Conservation (phyloP, 2,797 vertebrate species). For the Acanthurus lineatus region DNA sequence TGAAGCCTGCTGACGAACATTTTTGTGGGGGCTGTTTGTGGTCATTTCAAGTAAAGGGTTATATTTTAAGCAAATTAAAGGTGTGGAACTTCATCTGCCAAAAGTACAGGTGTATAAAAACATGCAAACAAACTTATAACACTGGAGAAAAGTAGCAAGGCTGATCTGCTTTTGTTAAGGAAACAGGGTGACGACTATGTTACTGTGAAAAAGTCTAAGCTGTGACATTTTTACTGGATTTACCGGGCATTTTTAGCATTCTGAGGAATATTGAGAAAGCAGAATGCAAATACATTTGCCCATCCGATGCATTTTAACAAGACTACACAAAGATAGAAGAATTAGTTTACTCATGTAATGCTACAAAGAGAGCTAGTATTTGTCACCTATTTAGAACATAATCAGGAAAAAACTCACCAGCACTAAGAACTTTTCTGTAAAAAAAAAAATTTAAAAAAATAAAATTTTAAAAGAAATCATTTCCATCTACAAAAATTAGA, state of each 20-base stretch:
- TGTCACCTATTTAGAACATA: neutral
- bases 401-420: neutral
- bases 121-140: neutral
- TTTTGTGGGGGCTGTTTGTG: neutral
- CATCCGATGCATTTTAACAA: neutral
- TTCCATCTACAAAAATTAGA: neutral
- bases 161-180: neutral
- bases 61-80: neutral
- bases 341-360: neutral
- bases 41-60: neutral
- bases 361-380: neutral
- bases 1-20: neutral
- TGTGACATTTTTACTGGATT: neutral
- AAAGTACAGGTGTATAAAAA: neutral
- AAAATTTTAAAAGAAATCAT: neutral
- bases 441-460: neutral
- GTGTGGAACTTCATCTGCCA: neutral
- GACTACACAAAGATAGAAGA: neutral
- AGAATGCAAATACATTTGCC: neutral
- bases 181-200: neutral
- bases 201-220: neutral
- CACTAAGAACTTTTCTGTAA: accelerated
- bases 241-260: conserved; percentile 9
- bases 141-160: neutral
- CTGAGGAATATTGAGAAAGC: neutral